Percentiles rank a stretch among this genome's conserved stretches.
These are phyloP conservation scores for Plemyria rubiginata DNA, from an alignment of 2,888 invertebrate genomes.

Conservation along the genomic window DNA sequence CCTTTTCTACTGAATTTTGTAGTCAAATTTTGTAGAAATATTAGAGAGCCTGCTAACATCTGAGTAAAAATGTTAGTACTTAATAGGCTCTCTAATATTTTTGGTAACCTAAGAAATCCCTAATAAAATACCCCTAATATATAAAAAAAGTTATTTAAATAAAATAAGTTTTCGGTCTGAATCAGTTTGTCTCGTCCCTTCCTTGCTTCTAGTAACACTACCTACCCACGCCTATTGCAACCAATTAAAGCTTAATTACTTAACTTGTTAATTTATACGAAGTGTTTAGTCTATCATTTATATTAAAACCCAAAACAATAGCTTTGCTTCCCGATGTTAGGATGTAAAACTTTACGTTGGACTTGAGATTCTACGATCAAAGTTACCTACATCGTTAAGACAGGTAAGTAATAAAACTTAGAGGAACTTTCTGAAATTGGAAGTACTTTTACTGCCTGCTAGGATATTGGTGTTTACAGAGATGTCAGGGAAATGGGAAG, in stretches of 20 bases:
- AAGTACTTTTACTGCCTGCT: constrained; percentile 12
- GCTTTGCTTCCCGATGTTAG: background rate
- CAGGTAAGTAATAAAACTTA: constrained; percentile 4
- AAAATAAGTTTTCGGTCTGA: background rate
- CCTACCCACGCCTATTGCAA: constrained; percentile 51
- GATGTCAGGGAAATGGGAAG: constrained; percentile 32
- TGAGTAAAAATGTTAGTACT: no score
- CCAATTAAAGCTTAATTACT: constrained; percentile 69
- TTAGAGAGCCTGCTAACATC: no score
- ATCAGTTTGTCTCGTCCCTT: background rate
- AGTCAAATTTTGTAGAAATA: no score
- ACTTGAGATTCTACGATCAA: background rate
- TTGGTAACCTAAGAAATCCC: no score
- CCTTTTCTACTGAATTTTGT: no score
- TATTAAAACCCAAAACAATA: constrained; percentile 23
- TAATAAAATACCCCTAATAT: no score
- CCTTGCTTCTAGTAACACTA: constrained; percentile 33
- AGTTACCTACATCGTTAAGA: background rate
- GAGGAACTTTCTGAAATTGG: constrained; percentile 12
- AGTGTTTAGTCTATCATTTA: constrained; percentile 38
- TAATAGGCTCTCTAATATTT: no score
- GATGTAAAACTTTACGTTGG: constrained; percentile 1
- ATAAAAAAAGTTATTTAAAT: no score
- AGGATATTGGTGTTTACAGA: constrained; percentile 33
- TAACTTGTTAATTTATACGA: constrained; percentile 52